Evolutionary conservation across 2,113 vertebrate species (phyloP).

Genomic region (Mobula hypostoma): DNA sequence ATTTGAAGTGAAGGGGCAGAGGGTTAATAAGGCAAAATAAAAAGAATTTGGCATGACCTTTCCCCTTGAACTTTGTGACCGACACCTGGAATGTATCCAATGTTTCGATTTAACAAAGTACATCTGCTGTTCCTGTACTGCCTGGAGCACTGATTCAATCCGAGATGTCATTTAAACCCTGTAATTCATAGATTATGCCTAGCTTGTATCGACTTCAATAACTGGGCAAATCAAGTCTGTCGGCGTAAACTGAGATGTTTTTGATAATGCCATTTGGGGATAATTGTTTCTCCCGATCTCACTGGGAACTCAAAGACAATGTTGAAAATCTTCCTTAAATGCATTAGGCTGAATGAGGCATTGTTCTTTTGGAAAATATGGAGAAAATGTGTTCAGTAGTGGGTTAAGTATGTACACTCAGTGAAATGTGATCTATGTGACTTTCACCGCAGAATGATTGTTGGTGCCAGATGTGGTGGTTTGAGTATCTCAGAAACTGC

Average conservation of each 20-base stretch:
- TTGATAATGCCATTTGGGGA: background rate
- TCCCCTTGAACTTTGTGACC: background rate
- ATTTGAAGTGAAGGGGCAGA: background rate
- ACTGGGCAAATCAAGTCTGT: background rate
- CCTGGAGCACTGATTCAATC: background rate
- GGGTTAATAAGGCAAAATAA: background rate
- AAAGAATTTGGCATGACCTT: background rate
- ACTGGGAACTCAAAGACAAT: background rate
- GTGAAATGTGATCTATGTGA: too few relatives aligned
- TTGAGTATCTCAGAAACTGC: too few relatives aligned
- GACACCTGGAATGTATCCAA: background rate
- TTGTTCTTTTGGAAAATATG: background rate
- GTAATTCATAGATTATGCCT: background rate
- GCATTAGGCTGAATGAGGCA: background rate
- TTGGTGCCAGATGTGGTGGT: too few relatives aligned
- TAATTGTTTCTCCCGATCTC: background rate
- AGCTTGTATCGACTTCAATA: background rate
- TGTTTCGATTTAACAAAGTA: background rate
- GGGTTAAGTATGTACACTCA: background rate
- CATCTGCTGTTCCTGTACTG: background rate
- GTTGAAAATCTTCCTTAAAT: background rate
- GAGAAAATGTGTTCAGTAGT: background rate
- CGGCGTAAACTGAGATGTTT: background rate
- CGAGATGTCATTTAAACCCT: background rate
- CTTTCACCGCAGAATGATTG: too few relatives aligned